phyloP scores from a whole-genome alignment of 2,888 invertebrate genomes.

The Eupelmus urozonus region DNA sequence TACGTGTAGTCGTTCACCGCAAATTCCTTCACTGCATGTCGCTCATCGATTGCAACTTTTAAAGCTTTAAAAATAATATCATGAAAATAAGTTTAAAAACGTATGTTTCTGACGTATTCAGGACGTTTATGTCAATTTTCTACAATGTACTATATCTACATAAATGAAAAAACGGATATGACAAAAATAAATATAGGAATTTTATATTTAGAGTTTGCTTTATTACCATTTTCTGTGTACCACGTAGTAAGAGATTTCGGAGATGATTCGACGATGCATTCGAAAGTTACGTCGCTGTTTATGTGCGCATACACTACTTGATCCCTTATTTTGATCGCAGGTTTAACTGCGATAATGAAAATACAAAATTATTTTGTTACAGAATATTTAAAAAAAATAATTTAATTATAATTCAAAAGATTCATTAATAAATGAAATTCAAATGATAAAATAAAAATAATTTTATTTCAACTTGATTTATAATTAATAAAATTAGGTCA shows the following conservation, averaged over 20 bases:
- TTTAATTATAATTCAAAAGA: background rate
- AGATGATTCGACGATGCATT: constrained; percentile 92
- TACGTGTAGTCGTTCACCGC: constrained; percentile 87
- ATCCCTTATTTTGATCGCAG: constrained; percentile 90
- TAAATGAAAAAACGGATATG: no score
- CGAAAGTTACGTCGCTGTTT: constrained; percentile 88
- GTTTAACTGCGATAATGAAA: constrained; percentile 83
- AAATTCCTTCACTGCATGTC: constrained; percentile 86
- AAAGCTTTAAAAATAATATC: constrained; percentile 81
- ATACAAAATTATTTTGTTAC: background rate
- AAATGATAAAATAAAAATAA: constrained; percentile 1
- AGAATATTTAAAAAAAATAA: background rate
- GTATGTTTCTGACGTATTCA: no score
- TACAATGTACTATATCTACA: no score
- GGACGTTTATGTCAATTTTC: no score
- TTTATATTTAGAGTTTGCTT: background rate
- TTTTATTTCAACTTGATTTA: background rate
- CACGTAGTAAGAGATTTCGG: constrained; percentile 93
- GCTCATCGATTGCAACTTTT: constrained; percentile 86
- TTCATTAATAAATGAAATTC: background rate
- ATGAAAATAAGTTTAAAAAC: no score
- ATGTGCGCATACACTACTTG: constrained; percentile 91
- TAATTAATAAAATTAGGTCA: background rate
- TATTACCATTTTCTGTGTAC: constrained; percentile 87
- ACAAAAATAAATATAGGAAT: background rate